Percentiles rank a stretch among this genome's conserved stretches.
Conservation (phyloP, 2,113 vertebrate species). For the Toxostoma redivivum region DNA sequence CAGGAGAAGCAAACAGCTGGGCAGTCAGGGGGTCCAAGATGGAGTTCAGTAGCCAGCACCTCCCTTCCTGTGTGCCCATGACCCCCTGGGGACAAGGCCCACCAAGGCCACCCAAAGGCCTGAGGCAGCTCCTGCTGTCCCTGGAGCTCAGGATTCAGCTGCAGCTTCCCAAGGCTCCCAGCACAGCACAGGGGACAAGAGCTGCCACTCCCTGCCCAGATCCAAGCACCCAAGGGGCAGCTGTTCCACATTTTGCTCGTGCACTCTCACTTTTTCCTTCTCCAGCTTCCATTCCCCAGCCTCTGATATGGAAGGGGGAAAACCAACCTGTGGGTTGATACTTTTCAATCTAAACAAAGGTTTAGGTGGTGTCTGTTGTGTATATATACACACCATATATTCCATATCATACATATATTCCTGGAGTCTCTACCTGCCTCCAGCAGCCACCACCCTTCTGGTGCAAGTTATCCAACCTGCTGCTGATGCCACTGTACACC, state of each 20-base stretch:
- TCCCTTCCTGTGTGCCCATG: background rate
- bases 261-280: background rate
- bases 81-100: background rate
- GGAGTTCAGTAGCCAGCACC: background rate
- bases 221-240: background rate
- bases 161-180: background rate
- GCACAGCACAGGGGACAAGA: background rate
- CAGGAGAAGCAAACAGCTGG: background rate
- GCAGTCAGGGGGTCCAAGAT: background rate
- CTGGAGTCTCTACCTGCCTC: background rate
- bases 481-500: background rate
- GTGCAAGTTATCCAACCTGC: background rate
- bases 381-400: no score
- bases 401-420: background rate
- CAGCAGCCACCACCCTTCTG: background rate
- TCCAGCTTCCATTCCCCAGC: slow-evolving; percentile 22
- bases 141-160: background rate
- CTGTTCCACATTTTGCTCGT: background rate
- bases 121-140: background rate
- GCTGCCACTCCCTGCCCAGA: background rate
- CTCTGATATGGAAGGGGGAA: background rate
- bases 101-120: background rate
- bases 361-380: background rate
- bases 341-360: background rate
- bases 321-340: background rate